A percentile compares a stretch with the other conserved stretches of the same genome.
These are phyloP conservation scores for Butastur rufipennis DNA, from an alignment of 2,113 vertebrate species.

Conservation along the genomic window DNA sequence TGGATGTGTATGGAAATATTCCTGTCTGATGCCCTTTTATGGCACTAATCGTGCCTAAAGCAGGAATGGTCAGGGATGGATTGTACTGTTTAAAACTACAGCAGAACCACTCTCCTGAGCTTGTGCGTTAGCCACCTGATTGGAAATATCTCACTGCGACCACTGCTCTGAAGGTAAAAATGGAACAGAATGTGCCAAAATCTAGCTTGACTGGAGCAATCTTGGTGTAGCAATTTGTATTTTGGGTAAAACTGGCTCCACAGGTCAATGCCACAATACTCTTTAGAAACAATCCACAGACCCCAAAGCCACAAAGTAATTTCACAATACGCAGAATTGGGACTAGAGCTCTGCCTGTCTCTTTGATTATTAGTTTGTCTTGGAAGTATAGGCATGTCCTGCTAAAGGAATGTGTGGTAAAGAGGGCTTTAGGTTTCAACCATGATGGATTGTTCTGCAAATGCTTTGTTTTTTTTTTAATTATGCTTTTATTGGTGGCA, in stretches of 20 bases:
- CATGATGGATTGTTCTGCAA: not conserved
- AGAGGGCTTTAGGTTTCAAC: not conserved
- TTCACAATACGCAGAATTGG: not conserved
- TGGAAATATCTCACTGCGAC: not conserved
- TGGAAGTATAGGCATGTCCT: not conserved
- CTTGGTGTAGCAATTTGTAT: not conserved
- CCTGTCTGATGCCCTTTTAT: not conserved
- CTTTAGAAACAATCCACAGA: not conserved
- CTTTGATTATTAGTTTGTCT: not conserved
- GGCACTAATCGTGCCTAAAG: not conserved
- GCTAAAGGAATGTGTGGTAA: not conserved
- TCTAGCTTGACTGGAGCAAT: not conserved
- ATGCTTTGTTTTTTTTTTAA: not conserved
- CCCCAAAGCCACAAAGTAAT: not conserved
- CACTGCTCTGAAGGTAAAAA: not conserved
- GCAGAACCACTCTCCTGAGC: not conserved
- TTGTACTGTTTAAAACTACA: not conserved
- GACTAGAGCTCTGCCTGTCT: not conserved
- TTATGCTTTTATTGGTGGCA: not conserved
- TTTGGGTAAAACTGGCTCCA: not conserved
- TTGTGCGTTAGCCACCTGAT: not conserved
- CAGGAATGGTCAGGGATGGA: not conserved
- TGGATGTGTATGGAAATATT: not conserved
- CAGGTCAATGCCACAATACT: not conserved
- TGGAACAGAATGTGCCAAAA: not conserved